Conservation (phyloP, 1,140 invertebrate species). For the Aphis gossypii region DNA sequence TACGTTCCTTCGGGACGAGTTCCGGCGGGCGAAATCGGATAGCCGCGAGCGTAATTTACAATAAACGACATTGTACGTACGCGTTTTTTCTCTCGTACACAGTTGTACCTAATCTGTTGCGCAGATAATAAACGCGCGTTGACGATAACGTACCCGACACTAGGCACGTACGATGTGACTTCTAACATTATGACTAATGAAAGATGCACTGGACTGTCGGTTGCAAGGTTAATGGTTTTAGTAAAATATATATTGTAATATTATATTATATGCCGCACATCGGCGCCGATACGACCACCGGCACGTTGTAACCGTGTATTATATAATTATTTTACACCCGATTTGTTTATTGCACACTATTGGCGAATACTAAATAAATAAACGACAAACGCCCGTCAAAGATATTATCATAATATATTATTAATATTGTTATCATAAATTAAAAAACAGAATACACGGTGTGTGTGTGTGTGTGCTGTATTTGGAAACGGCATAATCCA, state of each 20-base stretch:
- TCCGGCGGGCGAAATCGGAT: neutral
- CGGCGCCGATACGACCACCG: neutral
- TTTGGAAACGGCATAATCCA: neutral
- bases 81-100: neutral
- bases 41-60: neutral
- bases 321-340: neutral
- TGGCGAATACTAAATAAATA: neutral
- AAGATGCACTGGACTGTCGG: neutral
- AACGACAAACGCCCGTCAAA: neutral
- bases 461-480: neutral
- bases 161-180: neutral
- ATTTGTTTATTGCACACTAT: neutral
- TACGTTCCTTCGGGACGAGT: neutral
- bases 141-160: neutral
- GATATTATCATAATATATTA: neutral
- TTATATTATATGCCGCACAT: neutral
- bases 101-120: neutral
- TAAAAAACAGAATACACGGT: neutral
- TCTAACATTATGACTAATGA: neutral
- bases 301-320: neutral
- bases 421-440: neutral
- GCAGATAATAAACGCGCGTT: too few species aligned
- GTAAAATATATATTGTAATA: neutral
- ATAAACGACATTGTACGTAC: neutral
- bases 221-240: constrained; percentile 26